These are phyloP conservation scores for Parnassius orleans DNA, from an alignment of 2,888 invertebrate genomes.

Conservation along the genomic window DNA sequence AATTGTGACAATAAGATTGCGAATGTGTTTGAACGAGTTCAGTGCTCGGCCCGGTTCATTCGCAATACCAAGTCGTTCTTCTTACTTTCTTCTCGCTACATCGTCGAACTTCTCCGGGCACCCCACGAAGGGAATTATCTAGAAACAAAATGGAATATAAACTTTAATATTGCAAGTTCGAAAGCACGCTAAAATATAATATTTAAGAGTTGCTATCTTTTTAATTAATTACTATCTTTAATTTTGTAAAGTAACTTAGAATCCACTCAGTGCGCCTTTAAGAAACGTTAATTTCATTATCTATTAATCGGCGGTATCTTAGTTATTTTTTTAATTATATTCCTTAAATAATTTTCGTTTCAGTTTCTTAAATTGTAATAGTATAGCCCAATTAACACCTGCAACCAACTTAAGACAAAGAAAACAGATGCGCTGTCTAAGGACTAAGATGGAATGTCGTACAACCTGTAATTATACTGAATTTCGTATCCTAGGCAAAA, in stretches of 20 bases:
- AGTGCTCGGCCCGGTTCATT: slow-evolving; percentile 47
- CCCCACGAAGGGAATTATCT: slow-evolving; percentile 77
- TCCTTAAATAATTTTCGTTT: too few species aligned
- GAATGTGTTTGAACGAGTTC: slow-evolving; percentile 4
- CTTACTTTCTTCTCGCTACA: slow-evolving; percentile 60
- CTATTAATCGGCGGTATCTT: too few species aligned
- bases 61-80: slow-evolving; percentile 77
- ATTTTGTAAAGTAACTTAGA: background rate
- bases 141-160: slow-evolving; percentile 40
- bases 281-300: too few species aligned
- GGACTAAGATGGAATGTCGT: too few species aligned
- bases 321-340: too few species aligned
- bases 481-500: too few species aligned
- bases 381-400: too few species aligned
- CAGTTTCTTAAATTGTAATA: too few species aligned
- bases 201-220: slow-evolving; percentile 19
- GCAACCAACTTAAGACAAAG: too few species aligned
- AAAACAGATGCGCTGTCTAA: too few species aligned
- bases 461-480: too few species aligned
- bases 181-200: background rate
- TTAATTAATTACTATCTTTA: slow-evolving; percentile 8
- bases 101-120: slow-evolving; percentile 72
- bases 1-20: slow-evolving; percentile 19
- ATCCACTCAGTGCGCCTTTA: too few species aligned
- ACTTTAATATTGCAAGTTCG: slow-evolving; percentile 13